Conservation (phyloP, 2,888 invertebrate genomes). For the Netelia melanura region DNA sequence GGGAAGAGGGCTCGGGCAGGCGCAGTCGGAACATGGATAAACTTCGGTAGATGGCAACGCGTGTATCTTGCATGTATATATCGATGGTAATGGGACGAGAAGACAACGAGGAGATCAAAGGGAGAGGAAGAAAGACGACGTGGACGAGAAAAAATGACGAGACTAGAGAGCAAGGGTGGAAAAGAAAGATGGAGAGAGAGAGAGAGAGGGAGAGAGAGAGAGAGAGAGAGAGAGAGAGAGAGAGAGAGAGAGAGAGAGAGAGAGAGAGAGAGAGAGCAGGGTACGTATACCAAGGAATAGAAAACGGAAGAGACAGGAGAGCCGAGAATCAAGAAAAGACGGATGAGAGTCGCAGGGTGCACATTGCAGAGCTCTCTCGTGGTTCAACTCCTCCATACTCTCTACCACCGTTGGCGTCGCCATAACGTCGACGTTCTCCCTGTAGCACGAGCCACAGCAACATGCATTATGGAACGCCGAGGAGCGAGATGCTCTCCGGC, state of each 20-base stretch:
- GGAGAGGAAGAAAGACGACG: constrained; percentile 8
- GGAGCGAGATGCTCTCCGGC: constrained; percentile 66
- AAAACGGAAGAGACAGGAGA: constrained; percentile 9
- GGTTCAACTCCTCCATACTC: constrained; percentile 33
- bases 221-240: too few relatives aligned
- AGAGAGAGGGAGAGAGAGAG: not conserved
- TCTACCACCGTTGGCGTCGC: constrained; percentile 37
- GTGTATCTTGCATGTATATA: constrained; percentile 71
- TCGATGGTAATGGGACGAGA: constrained; percentile 19
- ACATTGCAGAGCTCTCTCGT: constrained; percentile 33
- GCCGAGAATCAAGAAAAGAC: constrained; percentile 57
- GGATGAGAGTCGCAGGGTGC: constrained; percentile 24
- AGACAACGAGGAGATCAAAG: constrained; percentile 14
- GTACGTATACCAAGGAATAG: not conserved
- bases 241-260: too few relatives aligned
- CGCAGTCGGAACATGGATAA: constrained; percentile 71
- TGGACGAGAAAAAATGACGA: constrained; percentile 47
- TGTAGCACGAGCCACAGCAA: constrained; percentile 52
- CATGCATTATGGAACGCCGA: constrained; percentile 81
- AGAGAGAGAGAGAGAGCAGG: not conserved
- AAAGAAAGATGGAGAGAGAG: not conserved
- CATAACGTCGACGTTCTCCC: constrained; percentile 57
- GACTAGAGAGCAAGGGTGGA: constrained; percentile 40
- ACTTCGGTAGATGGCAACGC: constrained; percentile 73
- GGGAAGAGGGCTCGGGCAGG: constrained; percentile 15